Conservation (phyloP, 1,140 invertebrate species). For the Armadillidium nasatum region DNA sequence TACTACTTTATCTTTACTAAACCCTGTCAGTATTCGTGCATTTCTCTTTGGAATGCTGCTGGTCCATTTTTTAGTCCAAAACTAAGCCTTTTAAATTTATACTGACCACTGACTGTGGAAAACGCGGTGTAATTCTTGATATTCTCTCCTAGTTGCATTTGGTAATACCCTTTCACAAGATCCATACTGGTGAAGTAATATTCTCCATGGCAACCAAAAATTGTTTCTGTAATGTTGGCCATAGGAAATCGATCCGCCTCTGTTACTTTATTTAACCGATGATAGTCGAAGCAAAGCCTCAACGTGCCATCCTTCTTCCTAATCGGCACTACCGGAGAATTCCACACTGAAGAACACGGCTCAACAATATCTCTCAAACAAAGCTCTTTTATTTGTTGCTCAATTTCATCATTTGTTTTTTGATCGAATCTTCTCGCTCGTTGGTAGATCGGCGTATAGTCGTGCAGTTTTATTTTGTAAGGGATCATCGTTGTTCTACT, state of each 20-base stretch:
- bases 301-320: conserved; percentile 16
- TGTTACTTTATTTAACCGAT: conserved; percentile 1
- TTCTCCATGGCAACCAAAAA: neutral
- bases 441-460: conserved; percentile 18
- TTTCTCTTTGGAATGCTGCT: conserved; percentile 21
- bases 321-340: neutral
- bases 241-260: conserved; percentile 7
- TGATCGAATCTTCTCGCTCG: neutral
- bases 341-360: neutral
- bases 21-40: neutral
- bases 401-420: no score
- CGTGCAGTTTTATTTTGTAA: neutral
- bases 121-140: neutral
- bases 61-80: conserved; percentile 24
- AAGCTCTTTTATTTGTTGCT: neutral
- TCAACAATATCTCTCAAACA: neutral
- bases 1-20: neutral
- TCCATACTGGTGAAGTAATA: conserved; percentile 8
- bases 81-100: conserved; percentile 2
- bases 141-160: no score
- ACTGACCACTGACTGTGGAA: neutral
- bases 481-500: neutral
- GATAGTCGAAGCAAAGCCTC: conserved; percentile 9
- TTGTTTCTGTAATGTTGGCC: neutral
- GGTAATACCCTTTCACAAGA: no score